These are phyloP conservation scores for Ophonus ardosiacus DNA, from an alignment of 2,888 invertebrate genomes.

Conservation along the genomic window DNA sequence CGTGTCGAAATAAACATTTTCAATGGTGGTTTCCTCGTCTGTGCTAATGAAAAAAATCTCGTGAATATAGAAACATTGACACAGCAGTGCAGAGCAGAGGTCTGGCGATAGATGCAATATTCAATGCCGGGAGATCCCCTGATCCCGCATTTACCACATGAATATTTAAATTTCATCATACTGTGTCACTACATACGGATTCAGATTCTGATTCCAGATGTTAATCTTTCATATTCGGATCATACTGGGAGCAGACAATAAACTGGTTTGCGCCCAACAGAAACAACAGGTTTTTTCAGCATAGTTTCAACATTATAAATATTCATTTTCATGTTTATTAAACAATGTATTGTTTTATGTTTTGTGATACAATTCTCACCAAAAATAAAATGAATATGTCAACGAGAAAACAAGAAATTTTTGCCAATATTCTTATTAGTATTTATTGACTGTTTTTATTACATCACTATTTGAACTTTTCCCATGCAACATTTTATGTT, in stretches of 20 bases:
- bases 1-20: slow-evolving; percentile 55
- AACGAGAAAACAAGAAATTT: too few species aligned
- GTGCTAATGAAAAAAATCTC: slow-evolving; percentile 56
- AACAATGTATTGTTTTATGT: too few species aligned
- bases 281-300: neutral
- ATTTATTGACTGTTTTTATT: too few species aligned
- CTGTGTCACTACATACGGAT: slow-evolving; percentile 45
- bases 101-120: slow-evolving; percentile 30
- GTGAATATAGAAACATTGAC: slow-evolving; percentile 45
- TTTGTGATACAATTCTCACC: too few species aligned
- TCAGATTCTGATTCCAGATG: neutral
- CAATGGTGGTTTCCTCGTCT: slow-evolving; percentile 38
- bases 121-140: slow-evolving; percentile 26
- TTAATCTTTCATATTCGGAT: slow-evolving; percentile 53
- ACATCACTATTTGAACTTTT: too few species aligned
- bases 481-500: too few species aligned
- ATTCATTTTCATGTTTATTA: neutral
- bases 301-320: neutral
- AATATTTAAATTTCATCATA: slow-evolving; percentile 61
- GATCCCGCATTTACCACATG: slow-evolving; percentile 35
- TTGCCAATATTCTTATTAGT: too few species aligned
- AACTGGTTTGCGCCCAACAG: neutral
- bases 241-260: neutral
- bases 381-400: too few species aligned
- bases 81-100: slow-evolving; percentile 1